A percentile compares a stretch with the other conserved stretches of the same genome.
These are phyloP conservation scores for Nestor notabilis DNA, from an alignment of 2,113 vertebrate species.

Conservation along the genomic window DNA sequence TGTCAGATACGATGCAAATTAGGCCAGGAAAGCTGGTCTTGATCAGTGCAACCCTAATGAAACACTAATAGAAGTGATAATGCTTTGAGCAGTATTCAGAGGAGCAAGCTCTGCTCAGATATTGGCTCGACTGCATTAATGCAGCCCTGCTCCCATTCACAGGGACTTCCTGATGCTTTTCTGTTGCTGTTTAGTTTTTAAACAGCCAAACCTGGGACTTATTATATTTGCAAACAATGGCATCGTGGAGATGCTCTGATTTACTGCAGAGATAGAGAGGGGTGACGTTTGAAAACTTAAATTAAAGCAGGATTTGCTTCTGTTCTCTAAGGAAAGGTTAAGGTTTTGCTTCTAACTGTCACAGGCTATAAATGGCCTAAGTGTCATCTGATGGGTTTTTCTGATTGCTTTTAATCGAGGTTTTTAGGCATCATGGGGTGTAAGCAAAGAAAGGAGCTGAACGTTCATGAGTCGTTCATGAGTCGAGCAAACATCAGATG, in stretches of 20 bases:
- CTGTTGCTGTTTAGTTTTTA: conserved; percentile 30
- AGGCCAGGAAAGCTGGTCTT: conserved; percentile 12
- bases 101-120: background rate
- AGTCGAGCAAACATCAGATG: conserved; percentile 12
- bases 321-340: conserved; percentile 64
- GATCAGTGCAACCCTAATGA: conserved; percentile 9
- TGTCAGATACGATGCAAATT: conserved; percentile 65
- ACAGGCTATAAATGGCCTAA: background rate
- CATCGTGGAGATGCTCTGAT: conserved; percentile 63
- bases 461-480: background rate
- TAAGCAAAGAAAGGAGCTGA: background rate
- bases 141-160: background rate
- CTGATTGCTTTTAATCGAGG: conserved; percentile 47
- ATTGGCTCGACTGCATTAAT: background rate
- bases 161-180: conserved; percentile 9
- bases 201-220: background rate
- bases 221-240: conserved; percentile 72
- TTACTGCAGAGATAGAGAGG: conserved; percentile 53
- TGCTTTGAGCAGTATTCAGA: background rate
- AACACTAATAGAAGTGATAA: background rate
- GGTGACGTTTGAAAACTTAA: conserved; percentile 24
- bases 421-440: background rate
- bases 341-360: conserved; percentile 58
- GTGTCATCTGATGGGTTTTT: conserved; percentile 13
- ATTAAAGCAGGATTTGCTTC: conserved; percentile 71